phyloP scores from a whole-genome alignment of 1,140 invertebrate genomes.

The Thrips palmi region DNA sequence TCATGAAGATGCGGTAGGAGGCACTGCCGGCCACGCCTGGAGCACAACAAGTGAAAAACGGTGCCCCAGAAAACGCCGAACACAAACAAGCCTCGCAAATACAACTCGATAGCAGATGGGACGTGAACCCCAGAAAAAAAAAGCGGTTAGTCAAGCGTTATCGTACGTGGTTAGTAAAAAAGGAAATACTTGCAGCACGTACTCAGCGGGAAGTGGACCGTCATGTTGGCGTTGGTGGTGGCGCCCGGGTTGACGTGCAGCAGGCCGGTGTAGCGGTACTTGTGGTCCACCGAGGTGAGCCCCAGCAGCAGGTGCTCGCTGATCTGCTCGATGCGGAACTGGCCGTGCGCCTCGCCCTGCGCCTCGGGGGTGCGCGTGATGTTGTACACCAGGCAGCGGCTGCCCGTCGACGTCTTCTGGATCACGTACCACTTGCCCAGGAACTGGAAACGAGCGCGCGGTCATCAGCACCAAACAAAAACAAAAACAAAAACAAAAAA shows the following conservation, averaged over 20 bases:
- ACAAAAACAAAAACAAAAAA: neutral
- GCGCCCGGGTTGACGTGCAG: constrained; percentile 42
- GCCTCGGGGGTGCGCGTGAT: too few relatives aligned
- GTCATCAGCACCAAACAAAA: neutral
- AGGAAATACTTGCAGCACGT: constrained; percentile 24
- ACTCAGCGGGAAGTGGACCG: constrained; percentile 64
- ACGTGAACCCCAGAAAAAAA: neutral
- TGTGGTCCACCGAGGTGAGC: constrained; percentile 31
- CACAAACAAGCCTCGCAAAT: constrained; percentile 5
- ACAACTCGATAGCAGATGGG: neutral
- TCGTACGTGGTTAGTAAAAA: neutral
- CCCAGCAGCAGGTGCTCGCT: constrained; percentile 47
- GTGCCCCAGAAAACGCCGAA: too few relatives aligned
- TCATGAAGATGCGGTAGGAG: constrained; percentile 49
- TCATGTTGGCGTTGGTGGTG: constrained; percentile 47
- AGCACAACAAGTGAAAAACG: constrained; percentile 16
- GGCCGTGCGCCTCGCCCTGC: constrained; percentile 38
- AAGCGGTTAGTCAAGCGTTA: constrained; percentile 21
- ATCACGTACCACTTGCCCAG: constrained; percentile 65
- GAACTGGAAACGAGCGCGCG: constrained; percentile 31
- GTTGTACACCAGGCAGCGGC: constrained; percentile 60
- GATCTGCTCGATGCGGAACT: constrained; percentile 47
- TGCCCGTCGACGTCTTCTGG: constrained; percentile 64
- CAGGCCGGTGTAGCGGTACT: constrained; percentile 54
- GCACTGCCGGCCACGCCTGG: constrained; percentile 53